These are phyloP conservation scores for Linurgus olivaceus DNA, from an alignment of 2,797 vertebrate genomes.

Conservation along the genomic window DNA sequence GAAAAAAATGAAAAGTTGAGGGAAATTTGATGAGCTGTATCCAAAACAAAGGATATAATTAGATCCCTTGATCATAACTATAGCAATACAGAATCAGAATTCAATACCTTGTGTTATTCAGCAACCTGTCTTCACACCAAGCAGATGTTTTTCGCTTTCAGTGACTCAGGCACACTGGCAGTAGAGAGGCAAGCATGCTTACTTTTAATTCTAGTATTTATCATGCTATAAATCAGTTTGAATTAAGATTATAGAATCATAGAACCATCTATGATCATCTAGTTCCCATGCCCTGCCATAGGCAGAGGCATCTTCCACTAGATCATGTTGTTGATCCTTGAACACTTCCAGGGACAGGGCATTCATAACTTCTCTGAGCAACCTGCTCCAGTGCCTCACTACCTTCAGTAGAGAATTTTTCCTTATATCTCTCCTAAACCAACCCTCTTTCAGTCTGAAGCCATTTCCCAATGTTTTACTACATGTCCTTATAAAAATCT, in stretches of 20 bases:
- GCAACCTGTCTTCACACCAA: background rate
- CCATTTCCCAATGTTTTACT: background rate
- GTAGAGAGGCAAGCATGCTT: background rate
- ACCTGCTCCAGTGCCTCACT: background rate
- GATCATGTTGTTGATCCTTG: background rate
- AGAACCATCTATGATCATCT: background rate
- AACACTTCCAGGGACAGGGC: background rate
- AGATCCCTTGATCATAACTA: background rate
- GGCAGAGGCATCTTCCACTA: background rate
- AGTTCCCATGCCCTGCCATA: background rate
- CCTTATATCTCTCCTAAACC: background rate
- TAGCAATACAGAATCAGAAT: background rate
- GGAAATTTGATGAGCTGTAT: background rate
- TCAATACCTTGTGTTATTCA: background rate
- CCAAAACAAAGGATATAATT: background rate
- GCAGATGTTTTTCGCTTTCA: background rate
- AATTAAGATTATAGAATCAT: background rate
- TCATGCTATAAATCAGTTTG: too few species aligned
- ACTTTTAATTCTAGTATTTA: background rate
- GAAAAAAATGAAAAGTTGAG: background rate
- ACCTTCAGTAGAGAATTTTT: background rate
- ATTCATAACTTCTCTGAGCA: background rate
- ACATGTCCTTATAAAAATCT: background rate
- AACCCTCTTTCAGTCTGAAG: background rate
- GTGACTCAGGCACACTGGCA: background rate